Evolutionary conservation across 2,113 vertebrate genomes (phyloP).

Genomic region (Gnathonemus longibarbis): DNA sequence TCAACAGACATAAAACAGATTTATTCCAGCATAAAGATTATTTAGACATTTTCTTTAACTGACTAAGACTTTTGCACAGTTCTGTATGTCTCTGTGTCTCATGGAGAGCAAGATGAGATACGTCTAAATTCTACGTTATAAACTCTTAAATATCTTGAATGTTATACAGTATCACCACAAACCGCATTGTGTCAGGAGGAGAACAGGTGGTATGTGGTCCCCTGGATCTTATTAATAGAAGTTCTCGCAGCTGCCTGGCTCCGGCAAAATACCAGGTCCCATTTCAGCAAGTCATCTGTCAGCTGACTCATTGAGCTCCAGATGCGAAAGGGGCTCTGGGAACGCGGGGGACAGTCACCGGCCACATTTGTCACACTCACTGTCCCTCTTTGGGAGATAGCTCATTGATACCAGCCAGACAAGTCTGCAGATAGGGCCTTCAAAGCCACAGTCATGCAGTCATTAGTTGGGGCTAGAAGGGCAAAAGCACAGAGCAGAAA

Average conservation of each 20-base stretch:
- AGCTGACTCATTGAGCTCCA: slow-evolving; percentile 15
- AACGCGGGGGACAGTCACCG: background rate
- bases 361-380: background rate
- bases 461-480: background rate
- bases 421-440: background rate
- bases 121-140: background rate
- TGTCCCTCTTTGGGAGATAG: background rate
- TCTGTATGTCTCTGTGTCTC: background rate
- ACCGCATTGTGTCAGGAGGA: background rate
- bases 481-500: background rate
- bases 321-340: slow-evolving; percentile 16
- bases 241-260: background rate
- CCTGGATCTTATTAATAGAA: slow-evolving; percentile 31
- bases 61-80: background rate
- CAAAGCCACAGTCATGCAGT: background rate
- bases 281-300: slow-evolving; percentile 29
- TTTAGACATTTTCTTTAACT: background rate
- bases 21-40: background rate
- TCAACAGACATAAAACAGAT: background rate
- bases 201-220: slow-evolving; percentile 32
- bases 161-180: background rate
- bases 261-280: slow-evolving; percentile 29
- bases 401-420: background rate
- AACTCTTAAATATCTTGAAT: background rate
- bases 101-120: background rate